Conservation (phyloP, 1,140 invertebrate genomes). For the Glomeris maerens region DNA sequence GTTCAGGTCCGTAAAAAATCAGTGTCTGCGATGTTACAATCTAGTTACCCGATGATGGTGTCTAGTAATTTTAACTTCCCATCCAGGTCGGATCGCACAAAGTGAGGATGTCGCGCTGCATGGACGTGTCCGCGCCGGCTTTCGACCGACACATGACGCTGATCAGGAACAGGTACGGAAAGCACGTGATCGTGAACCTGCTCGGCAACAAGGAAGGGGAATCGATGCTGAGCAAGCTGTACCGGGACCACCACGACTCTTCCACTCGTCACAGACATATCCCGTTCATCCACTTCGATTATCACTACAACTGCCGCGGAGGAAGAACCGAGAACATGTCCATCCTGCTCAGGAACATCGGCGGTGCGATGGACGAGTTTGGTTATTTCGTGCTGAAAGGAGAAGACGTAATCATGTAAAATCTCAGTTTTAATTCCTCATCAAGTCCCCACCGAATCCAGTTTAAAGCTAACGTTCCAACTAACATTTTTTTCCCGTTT, state of each 20-base stretch:
- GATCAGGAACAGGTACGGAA: slow-evolving; percentile 79
- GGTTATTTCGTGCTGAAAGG: slow-evolving; percentile 49
- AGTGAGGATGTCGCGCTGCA: slow-evolving; percentile 87
- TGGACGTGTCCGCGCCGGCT: slow-evolving; percentile 78
- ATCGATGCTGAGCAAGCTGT: slow-evolving; percentile 84
- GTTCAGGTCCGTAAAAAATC: slow-evolving; percentile 51
- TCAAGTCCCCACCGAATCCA: too few relatives aligned
- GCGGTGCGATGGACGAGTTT: slow-evolving; percentile 51
- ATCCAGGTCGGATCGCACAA: slow-evolving; percentile 88
- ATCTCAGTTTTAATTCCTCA: slow-evolving; percentile 6
- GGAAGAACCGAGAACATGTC: slow-evolving; percentile 57
- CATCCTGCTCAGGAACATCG: slow-evolving; percentile 60
- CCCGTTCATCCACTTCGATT: slow-evolving; percentile 76
- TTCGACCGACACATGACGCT: slow-evolving; percentile 80
- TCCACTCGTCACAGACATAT: slow-evolving; percentile 52
- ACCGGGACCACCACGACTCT: slow-evolving; percentile 72
- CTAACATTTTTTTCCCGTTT: neutral
- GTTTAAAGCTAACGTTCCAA: too few relatives aligned
- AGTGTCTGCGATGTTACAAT: neutral
- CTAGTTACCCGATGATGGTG: slow-evolving; percentile 4
- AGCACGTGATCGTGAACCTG: slow-evolving; percentile 82
- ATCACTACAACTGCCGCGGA: slow-evolving; percentile 73
- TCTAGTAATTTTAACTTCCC: slow-evolving; percentile 9
- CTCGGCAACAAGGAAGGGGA: slow-evolving; percentile 94
- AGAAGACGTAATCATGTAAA: slow-evolving; percentile 29